A percentile compares a stretch with the other conserved stretches of the same genome.
These are phyloP conservation scores for Elmis aenea DNA, from an alignment of 2,888 invertebrate genomes.

Conservation along the genomic window DNA sequence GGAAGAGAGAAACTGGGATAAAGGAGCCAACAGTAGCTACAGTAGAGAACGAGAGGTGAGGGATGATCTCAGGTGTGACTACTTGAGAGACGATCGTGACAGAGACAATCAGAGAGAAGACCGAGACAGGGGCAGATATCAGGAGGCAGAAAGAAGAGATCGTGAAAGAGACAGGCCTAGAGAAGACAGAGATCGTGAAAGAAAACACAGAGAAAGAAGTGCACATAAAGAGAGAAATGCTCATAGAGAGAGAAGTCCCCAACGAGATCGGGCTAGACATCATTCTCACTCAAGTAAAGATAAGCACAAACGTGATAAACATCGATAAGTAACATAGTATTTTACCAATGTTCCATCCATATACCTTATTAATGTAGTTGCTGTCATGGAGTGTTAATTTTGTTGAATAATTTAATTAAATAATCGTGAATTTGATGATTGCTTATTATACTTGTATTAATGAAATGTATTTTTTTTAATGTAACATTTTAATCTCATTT, in stretches of 20 bases:
- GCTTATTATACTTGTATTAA: no score
- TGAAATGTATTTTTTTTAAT: no score
- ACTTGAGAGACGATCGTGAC: conserved; percentile 36
- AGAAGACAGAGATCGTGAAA: conserved; percentile 36
- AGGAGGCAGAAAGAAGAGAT: conserved; percentile 27
- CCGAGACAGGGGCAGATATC: conserved; percentile 35
- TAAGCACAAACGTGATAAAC: conserved; percentile 28
- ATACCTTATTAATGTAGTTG: no score
- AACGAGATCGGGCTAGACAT: conserved; percentile 13
- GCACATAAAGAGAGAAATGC: conserved; percentile 40
- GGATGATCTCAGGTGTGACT: conserved; percentile 36
- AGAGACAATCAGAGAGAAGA: conserved; percentile 30
- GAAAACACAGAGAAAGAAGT: conserved; percentile 41
- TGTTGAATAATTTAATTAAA: no score
- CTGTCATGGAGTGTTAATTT: no score
- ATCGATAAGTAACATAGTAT: conserved; percentile 12
- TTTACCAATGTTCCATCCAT: no score
- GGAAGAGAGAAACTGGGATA: conserved; percentile 27
- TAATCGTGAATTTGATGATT: no score
- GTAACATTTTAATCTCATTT: no score
- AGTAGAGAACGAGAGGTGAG: conserved; percentile 30
- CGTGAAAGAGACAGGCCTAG: conserved; percentile 24
- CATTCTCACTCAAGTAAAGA: conserved; percentile 24
- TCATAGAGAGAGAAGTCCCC: conserved; percentile 13
- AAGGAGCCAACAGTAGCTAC: conserved; percentile 23